Conservation (phyloP, 2,797 vertebrate genomes). For the Hoplostethus atlanticus region DNA sequence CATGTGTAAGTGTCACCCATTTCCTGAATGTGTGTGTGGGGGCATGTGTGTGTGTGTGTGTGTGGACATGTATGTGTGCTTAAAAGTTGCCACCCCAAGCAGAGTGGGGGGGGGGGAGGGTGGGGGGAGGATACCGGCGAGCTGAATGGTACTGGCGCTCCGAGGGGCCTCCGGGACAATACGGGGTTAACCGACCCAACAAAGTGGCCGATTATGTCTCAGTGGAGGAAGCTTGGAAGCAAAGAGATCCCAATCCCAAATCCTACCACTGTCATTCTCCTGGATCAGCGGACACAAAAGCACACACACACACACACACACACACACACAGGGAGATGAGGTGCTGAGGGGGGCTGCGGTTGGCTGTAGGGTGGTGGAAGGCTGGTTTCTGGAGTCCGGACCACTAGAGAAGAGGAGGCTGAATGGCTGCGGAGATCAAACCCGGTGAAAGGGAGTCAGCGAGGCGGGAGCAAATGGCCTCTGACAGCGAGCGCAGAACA, state of each 20-base stretch:
- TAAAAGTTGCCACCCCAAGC: constrained; percentile 33
- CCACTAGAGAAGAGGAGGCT: constrained; percentile 64
- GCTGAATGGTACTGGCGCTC: constrained; percentile 48
- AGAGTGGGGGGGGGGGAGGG: neutral
- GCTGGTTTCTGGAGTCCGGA: constrained; percentile 56
- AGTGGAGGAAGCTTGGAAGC: constrained; percentile 52
- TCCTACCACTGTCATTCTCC: constrained; percentile 55
- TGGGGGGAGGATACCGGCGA: constrained; percentile 12
- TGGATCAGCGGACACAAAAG: constrained; percentile 67
- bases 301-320: constrained; percentile 48
- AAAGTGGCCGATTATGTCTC: constrained; percentile 75
- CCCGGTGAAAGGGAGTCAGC: constrained; percentile 74
- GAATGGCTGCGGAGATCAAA: constrained; percentile 77
- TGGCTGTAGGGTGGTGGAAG: constrained; percentile 29
- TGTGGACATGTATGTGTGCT: constrained; percentile 2
- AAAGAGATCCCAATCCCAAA: constrained; percentile 57
- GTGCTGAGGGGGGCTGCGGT: constrained; percentile 22
- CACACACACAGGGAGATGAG: constrained; percentile 11
- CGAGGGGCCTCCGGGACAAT: constrained; percentile 64
- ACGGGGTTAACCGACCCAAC: constrained; percentile 69
- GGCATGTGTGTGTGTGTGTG: constrained; percentile 23
- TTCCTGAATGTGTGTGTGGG: constrained; percentile 34
- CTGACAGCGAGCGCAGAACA: constrained; percentile 75
- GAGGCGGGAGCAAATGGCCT: constrained; percentile 73
- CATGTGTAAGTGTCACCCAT: constrained; percentile 29